Percentiles rank a stretch among this genome's conserved stretches.
Conservation (phyloP, 2,797 vertebrate species). For the Gephyroberyx darwinii region DNA sequence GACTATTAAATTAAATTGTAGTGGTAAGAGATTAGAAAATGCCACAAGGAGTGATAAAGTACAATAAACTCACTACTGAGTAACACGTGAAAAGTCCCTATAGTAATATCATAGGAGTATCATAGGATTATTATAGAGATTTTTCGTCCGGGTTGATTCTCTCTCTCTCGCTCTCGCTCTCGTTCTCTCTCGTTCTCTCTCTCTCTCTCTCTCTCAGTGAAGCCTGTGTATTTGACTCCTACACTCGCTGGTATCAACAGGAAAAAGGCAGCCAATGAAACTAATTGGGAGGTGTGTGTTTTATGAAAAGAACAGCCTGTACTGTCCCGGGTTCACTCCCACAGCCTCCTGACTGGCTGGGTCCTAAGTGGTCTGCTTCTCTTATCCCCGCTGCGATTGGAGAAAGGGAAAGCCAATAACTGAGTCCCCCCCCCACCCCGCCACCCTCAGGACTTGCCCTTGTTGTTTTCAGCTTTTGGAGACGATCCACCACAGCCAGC, state of each 20-base stretch:
- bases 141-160: no score
- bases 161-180: no score
- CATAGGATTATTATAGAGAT: no score
- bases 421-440: background rate
- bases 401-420: conserved; percentile 69
- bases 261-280: conserved; percentile 81
- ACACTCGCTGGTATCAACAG: conserved; percentile 78
- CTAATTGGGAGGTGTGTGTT: conserved; percentile 80
- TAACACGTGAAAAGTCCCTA: background rate
- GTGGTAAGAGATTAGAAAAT: no score
- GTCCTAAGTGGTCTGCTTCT: conserved; percentile 83
- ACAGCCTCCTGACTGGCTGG: conserved; percentile 75
- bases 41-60: background rate
- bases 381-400: conserved; percentile 75
- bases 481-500: conserved; percentile 50
- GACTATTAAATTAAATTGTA: no score
- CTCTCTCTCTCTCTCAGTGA: conserved; percentile 5
- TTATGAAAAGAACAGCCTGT: conserved; percentile 83
- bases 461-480: conserved; percentile 78
- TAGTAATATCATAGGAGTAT: no score
- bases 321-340: conserved; percentile 72
- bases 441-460: conserved; percentile 73
- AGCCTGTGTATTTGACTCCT: conserved; percentile 59
- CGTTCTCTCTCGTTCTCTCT: conserved; percentile 41
- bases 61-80: conserved; percentile 31